Base-by-base conservation (phyloP, 92 coral and sea anemone genomes). In the Phenganax stokvisi region DNA sequence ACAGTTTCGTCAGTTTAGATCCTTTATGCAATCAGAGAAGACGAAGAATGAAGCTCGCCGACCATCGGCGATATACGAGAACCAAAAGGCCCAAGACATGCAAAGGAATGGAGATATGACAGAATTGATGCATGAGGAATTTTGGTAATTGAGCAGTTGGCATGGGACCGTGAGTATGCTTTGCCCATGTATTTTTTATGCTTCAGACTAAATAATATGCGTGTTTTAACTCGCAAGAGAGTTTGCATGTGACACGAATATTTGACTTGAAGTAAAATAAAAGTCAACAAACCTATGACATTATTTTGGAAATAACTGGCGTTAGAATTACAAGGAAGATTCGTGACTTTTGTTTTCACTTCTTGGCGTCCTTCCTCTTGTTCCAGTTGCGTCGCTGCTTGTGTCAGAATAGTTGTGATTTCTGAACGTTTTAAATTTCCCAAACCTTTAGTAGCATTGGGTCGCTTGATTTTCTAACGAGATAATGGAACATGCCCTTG, bases 341-440 rank as follows among this genome's bases (percentile, higher is more conserved):
- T 89, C 79, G 91, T 92, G 30, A 87, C 83, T 79, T 91, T 85
- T 0, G 97, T 86, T 75, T 92, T 92, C 80, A 92, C 96, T 81
- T 89, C 90, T 63, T 92, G 84, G 12, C 97, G 96, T 6, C 97
- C 97, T 79, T 91, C 96, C 85, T 75, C 72, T 58, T 55, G 72
- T 77, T 92, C 97, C 62, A 92, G 82, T 76, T 87, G 89, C 71
- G 54, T 80, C 58, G 97, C 96, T 58, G 87, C 97, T 37, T 90
- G 92, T 54, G 89, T 86, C 59, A 92, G 87, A 83, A 84, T 87
- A 28, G 88, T 86, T 25, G 97, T 82, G 17, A 92, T 85, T 85
- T 92, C 96, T 47, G 97, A 92, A 16, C 97, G 89, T 81, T 92
- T 92, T 77, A 91, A 89, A 77, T 86, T 84, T 52, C 89, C 93